phyloP scores from a whole-genome alignment of 2,797 vertebrate genomes.

The Notamacropus eugenii region DNA sequence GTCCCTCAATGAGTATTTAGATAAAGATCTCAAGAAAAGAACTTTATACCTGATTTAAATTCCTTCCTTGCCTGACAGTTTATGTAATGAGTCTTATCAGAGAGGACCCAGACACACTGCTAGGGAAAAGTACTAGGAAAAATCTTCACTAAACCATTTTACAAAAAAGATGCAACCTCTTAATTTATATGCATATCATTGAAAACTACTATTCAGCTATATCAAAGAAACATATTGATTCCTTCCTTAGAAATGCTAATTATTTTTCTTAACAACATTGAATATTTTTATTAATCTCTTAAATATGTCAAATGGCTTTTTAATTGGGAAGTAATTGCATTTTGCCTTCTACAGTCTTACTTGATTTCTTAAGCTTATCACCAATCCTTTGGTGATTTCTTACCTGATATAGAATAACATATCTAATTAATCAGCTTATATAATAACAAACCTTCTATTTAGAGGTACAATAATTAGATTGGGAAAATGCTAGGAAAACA shows the following conservation, averaged over 20 bases:
- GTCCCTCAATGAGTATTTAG: not conserved
- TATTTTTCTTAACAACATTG: conserved; percentile 76
- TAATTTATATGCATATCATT: not conserved
- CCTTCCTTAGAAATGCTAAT: conserved; percentile 65
- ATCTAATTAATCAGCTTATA: conserved; percentile 84
- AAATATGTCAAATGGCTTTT: conserved; percentile 83
- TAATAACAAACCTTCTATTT: conserved; percentile 81
- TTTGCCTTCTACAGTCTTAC: conserved; percentile 71
- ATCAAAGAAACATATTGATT: conserved; percentile 43
- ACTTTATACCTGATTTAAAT: not conserved
- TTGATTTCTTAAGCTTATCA: conserved; percentile 79
- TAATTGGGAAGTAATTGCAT: conserved; percentile 84
- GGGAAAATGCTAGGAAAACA: conserved; percentile 81
- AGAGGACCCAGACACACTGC: not conserved
- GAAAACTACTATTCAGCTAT: not conserved
- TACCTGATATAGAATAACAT: conserved; percentile 83
- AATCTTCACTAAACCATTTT: not conserved
- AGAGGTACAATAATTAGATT: conserved; percentile 82
- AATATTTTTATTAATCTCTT: conserved; percentile 82
- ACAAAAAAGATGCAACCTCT: not conserved
- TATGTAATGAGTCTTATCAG: not conserved
- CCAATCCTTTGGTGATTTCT: conserved; percentile 83
- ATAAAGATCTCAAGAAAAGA: not conserved
- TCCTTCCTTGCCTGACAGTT: not conserved
- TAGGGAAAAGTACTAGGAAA: not conserved